Conservation (phyloP, 2,797 vertebrate genomes). For the Babyrousa celebensis region DNA sequence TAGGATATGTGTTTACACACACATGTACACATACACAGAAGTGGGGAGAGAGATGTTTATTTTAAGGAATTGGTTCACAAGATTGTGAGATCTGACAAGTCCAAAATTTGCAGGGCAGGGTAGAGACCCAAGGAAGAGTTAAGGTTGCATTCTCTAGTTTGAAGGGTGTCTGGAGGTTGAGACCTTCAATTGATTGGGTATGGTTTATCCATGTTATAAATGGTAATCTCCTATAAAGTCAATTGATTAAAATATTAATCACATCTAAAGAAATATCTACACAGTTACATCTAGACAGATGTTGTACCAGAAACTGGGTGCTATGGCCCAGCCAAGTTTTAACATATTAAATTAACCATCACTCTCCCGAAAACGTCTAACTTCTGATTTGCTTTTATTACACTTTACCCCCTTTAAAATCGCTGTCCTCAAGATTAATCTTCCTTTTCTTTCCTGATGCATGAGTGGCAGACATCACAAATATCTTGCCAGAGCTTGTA, state of each 20-base stretch:
- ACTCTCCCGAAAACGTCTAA: not conserved
- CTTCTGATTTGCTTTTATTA: not conserved
- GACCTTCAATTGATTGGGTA: not conserved
- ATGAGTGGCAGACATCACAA: slow-evolving; percentile 16
- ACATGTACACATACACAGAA: not conserved
- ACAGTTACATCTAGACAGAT: not conserved
- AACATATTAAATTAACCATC: not conserved
- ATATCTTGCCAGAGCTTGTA: slow-evolving; percentile 11
- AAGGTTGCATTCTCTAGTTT: not conserved
- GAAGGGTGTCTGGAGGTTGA: not conserved
- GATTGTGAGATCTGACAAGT: not conserved
- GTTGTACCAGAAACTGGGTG: not conserved
- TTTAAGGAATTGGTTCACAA: slow-evolving; percentile 3
- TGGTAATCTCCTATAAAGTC: not conserved
- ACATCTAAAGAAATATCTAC: not conserved
- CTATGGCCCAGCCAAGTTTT: rapidly evolving
- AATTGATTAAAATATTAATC: slow-evolving; percentile 1
- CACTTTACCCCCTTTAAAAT: not conserved
- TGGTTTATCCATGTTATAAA: not conserved
- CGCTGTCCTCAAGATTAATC: not conserved
- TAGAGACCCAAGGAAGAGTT: not conserved
- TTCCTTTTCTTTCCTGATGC: not conserved
- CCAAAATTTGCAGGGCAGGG: not conserved
- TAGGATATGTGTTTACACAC: not conserved
- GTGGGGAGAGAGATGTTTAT: not conserved